These are phyloP conservation scores for Julus scandinavius DNA, from an alignment of 2,888 invertebrate species.

Conservation along the genomic window DNA sequence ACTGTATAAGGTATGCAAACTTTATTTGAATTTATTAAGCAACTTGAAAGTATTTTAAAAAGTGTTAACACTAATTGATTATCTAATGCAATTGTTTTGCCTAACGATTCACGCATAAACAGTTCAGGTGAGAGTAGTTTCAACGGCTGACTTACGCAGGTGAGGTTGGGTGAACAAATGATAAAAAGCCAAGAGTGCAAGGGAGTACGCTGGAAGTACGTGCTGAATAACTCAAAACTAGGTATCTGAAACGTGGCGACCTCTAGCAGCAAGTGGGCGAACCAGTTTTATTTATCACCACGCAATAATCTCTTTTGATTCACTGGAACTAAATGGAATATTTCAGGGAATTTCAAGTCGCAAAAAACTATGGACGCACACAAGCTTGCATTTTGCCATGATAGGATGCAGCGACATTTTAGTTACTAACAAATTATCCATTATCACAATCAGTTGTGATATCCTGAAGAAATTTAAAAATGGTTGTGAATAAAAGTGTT, in stretches of 20 bases:
- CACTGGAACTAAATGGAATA: not conserved
- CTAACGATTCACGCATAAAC: not conserved
- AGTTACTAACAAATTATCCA: no score
- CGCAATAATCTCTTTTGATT: not conserved
- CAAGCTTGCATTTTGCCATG: not conserved
- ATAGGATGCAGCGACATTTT: no score
- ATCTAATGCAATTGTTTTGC: not conserved
- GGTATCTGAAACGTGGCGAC: slow-evolving; percentile 22
- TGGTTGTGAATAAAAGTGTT: no score
- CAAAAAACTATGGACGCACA: not conserved
- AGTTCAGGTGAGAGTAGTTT: slow-evolving; percentile 16
- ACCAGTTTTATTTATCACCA: not conserved
- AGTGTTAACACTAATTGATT: not conserved
- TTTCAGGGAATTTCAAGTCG: not conserved
- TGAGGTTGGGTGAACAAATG: slow-evolving; percentile 6
- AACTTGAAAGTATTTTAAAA: not conserved
- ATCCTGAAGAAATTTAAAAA: no score
- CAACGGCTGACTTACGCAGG: not conserved
- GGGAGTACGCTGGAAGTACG: not conserved
- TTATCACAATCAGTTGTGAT: no score
- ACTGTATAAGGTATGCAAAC: not conserved
- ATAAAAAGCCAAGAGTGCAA: not conserved
- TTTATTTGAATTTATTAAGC: not conserved
- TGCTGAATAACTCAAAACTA: not conserved
- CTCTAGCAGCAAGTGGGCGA: not conserved